Base-by-base conservation (phyloP, 2,113 vertebrate genomes). In the Semicossyphus pulcher region DNA sequence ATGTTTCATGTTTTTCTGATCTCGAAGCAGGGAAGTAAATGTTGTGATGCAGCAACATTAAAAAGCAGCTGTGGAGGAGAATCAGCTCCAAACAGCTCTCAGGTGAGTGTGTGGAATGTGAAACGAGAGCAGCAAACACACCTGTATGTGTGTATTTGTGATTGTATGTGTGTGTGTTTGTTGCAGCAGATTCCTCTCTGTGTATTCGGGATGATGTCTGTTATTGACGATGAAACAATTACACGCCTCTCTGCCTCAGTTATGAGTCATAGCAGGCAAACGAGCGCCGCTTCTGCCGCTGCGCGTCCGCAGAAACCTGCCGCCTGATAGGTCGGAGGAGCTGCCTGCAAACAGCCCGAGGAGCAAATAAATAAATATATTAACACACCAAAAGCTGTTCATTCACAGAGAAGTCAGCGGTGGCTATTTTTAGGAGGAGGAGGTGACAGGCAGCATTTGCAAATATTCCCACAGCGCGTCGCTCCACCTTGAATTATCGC, bases 401-500 rank as follows among this genome's bases (percentile, higher is more conserved):
- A 78, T 83, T 83, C 66, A 68, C 66, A 54, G 14, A 42, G 65
- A 42, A 20, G 63, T 69, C 45, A 58, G 29, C 2, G 49, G 49
- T 6, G 70, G 49, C 59, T 80, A 64, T 73, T 80, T 84, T 68
- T 69, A 56, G 75, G 15, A 12, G 71, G 41, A 42, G 72, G 61
- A 34, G 72, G 44, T 12, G 62, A 53, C 69, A n/a, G 25, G 52
- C 63, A 26, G 57, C 62, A 42, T 79, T 39, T 5, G 62, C 75
- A 75, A 73, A 73, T 18, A 52, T 32, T 21, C 58, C 62, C 64
- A 15, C n/a, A 16, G n/a, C 57, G 32, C 73, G 5, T 64, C 45
- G 67, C 82, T 80, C 72, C 82, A 72, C 82, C 76, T 80, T 15
- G 56, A 60, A 16, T 31, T 41, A 74, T 64, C 57, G 69, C 47